These are phyloP conservation scores for Haemorhous mexicanus DNA, from an alignment of 2,113 vertebrate species.

Conservation along the genomic window DNA sequence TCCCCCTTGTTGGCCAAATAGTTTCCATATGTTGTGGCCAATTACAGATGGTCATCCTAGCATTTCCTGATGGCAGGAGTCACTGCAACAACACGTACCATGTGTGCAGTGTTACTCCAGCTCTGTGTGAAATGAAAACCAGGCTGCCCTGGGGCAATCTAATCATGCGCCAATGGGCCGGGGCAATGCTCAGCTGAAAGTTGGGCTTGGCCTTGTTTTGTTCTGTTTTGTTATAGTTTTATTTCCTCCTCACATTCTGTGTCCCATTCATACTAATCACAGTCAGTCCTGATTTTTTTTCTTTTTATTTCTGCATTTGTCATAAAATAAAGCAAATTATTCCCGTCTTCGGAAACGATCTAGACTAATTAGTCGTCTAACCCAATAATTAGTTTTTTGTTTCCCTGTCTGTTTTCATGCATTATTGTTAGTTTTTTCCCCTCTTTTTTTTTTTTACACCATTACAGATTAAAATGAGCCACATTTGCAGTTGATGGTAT, in stretches of 20 bases:
- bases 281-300: slow-evolving; percentile 78
- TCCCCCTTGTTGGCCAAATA: slow-evolving; percentile 35
- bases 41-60: slow-evolving; percentile 52
- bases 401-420: slow-evolving; percentile 84
- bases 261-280: slow-evolving; percentile 83
- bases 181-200: slow-evolving; percentile 69
- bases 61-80: slow-evolving; percentile 32
- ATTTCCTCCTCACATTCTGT: slow-evolving; percentile 77
- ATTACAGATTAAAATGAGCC: slow-evolving; percentile 85
- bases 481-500: slow-evolving; percentile 84
- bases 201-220: slow-evolving; percentile 74
- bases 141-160: slow-evolving; percentile 59
- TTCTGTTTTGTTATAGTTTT: slow-evolving; percentile 78
- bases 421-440: slow-evolving; percentile 83
- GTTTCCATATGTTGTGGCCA: slow-evolving; percentile 40
- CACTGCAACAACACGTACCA: neutral
- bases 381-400: slow-evolving; percentile 88
- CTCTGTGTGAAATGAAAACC: neutral
- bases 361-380: slow-evolving; percentile 86
- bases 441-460: slow-evolving; percentile 76
- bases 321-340: slow-evolving; percentile 88
- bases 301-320: slow-evolving; percentile 87
- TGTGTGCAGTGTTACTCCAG: neutral
- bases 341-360: slow-evolving; percentile 82
- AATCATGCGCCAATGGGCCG: slow-evolving; percentile 38